phyloP scores from a whole-genome alignment of 2,113 vertebrate species.

The Ceyx margarethae region DNA sequence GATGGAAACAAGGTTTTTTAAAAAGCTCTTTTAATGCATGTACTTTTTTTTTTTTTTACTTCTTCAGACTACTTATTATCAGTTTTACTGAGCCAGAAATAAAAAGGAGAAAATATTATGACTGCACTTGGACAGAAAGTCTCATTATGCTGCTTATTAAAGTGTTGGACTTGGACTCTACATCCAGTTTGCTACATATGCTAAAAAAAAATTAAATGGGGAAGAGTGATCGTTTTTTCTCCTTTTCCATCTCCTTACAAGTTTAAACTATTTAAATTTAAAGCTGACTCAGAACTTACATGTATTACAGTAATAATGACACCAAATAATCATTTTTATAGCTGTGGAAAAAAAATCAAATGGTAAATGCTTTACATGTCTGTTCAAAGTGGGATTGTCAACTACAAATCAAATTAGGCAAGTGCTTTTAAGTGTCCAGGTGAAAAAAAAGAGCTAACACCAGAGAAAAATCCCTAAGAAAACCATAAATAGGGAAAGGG shows the following conservation, averaged over 20 bases:
- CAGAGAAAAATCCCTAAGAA: background rate
- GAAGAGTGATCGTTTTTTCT: background rate
- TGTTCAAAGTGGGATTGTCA: background rate
- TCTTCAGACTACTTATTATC: background rate
- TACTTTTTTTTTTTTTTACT: background rate
- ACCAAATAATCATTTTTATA: background rate
- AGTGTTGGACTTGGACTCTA: background rate
- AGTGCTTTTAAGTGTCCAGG: background rate
- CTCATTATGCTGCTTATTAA: background rate
- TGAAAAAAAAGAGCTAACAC: background rate
- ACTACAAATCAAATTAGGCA: background rate
- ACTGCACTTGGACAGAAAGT: conserved; percentile 20
- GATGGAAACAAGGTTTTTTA: background rate
- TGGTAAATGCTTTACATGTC: background rate
- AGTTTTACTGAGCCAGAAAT: background rate
- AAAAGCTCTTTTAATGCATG: background rate
- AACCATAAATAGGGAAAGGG: background rate
- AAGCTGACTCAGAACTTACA: background rate
- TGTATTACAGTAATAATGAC: background rate
- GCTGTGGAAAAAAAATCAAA: background rate
- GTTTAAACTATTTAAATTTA: background rate
- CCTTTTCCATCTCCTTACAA: background rate
- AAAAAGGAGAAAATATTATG: conserved; percentile 31
- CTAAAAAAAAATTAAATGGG: background rate
- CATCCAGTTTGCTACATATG: background rate